These are phyloP conservation scores for Sarcophaga variegata DNA, from an alignment of 2,888 invertebrate genomes.

Conservation along the genomic window DNA sequence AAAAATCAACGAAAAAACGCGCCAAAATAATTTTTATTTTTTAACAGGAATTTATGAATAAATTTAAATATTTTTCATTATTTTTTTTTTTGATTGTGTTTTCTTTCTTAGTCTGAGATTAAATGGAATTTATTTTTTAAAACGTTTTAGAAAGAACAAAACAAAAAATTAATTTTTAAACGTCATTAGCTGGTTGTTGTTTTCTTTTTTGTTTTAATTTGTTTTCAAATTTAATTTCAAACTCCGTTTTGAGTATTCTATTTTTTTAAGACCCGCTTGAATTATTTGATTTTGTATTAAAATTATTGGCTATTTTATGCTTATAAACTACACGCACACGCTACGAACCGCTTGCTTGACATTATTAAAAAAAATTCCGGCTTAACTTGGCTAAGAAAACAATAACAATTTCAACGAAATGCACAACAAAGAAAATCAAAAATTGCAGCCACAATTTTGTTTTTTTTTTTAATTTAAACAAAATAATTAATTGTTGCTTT, in stretches of 20 bases:
- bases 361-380: constrained; percentile 36
- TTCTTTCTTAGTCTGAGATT: not conserved
- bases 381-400: constrained; percentile 34
- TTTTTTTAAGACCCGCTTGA: not conserved
- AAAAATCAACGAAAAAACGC: not conserved
- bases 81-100: not conserved
- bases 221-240: not conserved
- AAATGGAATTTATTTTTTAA: not conserved
- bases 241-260: not conserved
- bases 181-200: constrained; percentile 24
- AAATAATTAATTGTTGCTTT: not conserved
- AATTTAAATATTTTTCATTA: too few relatives aligned
- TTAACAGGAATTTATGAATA: not conserved
- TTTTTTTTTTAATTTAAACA: not conserved
- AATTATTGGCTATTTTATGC: not conserved
- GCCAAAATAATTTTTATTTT: not conserved
- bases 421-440: not conserved
- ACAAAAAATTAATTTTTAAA: constrained; percentile 13
- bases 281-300: not conserved
- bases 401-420: not conserved
- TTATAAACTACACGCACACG: not conserved
- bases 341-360: not conserved
- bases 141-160: too few relatives aligned
- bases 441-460: not conserved
- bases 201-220: not conserved